Conservation (phyloP, 2,888 invertebrate genomes). For the Orchesellides sinensis region DNA sequence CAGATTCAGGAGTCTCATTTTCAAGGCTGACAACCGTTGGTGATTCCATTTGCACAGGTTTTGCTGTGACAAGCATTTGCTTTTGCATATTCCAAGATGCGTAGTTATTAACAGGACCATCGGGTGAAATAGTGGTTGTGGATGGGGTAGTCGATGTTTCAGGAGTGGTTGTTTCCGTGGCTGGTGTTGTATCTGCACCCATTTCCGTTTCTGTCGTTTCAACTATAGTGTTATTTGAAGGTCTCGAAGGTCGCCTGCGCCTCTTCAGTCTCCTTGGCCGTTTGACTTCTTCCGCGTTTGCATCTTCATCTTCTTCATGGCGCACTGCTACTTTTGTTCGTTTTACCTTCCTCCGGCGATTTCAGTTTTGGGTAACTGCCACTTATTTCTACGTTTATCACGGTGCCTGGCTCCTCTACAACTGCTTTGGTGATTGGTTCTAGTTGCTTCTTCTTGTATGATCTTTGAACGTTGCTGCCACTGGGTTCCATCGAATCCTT, state of each 20-base stretch:
- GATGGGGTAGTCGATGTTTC: background rate
- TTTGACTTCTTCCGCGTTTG: background rate
- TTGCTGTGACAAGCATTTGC: background rate
- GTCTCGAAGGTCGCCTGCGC: background rate
- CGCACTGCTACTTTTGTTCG: background rate
- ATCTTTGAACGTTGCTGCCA: constrained; percentile 33
- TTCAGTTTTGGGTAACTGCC: constrained; percentile 40
- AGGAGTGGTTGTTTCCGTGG: background rate
- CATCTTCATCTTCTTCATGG: background rate
- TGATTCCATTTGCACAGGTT: background rate
- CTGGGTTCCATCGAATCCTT: constrained; percentile 48
- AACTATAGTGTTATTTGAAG: background rate
- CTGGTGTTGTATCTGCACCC: background rate
- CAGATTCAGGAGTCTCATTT: background rate
- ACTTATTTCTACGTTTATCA: constrained; percentile 51
- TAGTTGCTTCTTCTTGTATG: constrained; percentile 28
- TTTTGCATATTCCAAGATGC: constrained; percentile 22
- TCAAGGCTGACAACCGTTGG: background rate
- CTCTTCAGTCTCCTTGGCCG: background rate
- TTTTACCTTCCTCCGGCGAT: background rate
- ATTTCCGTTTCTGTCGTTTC: background rate
- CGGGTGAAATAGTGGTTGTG: background rate
- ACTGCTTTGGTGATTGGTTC: constrained; percentile 5
- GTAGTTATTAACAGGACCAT: constrained; percentile 28
- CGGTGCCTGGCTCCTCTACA: constrained; percentile 40